Percentiles rank a stretch among this genome's conserved stretches.
phyloP scores from a whole-genome alignment of 2,797 vertebrate species.

The Buceros bicornis region DNA sequence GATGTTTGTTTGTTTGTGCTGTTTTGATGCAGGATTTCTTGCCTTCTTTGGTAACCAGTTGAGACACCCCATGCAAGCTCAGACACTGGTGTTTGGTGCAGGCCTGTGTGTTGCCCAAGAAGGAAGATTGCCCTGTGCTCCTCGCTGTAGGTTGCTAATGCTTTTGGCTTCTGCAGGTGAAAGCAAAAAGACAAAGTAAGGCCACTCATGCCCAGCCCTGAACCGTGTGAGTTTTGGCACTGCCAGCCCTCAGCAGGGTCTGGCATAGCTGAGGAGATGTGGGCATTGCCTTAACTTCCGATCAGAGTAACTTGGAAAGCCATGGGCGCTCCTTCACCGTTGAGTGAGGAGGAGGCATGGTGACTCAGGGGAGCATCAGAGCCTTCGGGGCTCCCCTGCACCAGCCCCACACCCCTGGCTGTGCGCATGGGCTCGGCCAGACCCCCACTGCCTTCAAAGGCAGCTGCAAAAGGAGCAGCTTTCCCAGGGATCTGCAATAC shows the following conservation, averaged over 20 bases:
- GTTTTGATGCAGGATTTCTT: background rate
- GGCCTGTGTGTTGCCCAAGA: slow-evolving; percentile 15
- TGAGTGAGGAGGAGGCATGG: fast-evolving
- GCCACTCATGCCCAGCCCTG: background rate
- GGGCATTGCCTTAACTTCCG: background rate
- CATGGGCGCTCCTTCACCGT: fast-evolving
- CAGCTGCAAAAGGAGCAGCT: background rate
- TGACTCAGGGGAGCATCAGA: background rate
- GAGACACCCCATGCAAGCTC: slow-evolving; percentile 28
- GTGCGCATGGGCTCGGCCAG: background rate
- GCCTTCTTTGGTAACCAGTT: background rate
- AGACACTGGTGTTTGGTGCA: background rate
- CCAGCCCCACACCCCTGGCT: fast-evolving
- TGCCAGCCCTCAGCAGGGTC: background rate
- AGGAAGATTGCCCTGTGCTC: background rate
- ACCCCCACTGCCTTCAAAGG: background rate
- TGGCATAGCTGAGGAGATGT: fast-evolving
- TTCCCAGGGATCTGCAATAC: fast-evolving
- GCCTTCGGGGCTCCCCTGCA: background rate
- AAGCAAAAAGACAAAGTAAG: background rate
- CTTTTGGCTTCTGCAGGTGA: background rate
- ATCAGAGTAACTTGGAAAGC: background rate
- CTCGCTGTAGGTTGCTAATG: fast-evolving
- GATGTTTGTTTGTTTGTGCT: slow-evolving; percentile 18
- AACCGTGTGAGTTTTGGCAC: background rate